Evolutionary conservation across 2,797 vertebrate genomes (phyloP).

Genomic region (Chelon labrosus): DNA sequence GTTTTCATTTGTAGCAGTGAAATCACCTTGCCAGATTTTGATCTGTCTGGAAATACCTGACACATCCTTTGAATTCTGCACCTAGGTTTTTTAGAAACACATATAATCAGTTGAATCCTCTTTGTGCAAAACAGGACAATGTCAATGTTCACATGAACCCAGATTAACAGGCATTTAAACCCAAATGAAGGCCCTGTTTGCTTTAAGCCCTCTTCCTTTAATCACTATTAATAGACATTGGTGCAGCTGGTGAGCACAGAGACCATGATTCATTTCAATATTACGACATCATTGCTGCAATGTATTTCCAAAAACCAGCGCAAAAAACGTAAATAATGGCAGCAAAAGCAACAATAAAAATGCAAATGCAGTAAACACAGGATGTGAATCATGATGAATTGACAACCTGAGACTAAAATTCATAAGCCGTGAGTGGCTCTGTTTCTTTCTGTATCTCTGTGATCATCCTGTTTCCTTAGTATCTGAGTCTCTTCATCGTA

Average conservation of each 20-base stretch:
- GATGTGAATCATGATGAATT: background rate
- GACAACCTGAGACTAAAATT: background rate
- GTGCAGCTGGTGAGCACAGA: constrained; percentile 64
- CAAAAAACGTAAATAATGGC: constrained; percentile 10
- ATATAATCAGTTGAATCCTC: constrained; percentile 51
- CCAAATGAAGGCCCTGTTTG: constrained; percentile 58
- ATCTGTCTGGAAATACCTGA: too few relatives aligned
- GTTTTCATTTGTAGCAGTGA: too few relatives aligned
- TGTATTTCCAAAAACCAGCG: constrained; percentile 13
- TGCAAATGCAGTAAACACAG: background rate
- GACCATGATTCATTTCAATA: constrained; percentile 51
- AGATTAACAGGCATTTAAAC: constrained; percentile 69
- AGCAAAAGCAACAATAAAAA: background rate
- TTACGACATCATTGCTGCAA: constrained; percentile 29
- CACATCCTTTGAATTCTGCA: background rate
- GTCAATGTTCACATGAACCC: constrained; percentile 59
- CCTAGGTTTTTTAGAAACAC: constrained; percentile 16
- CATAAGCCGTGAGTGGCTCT: background rate
- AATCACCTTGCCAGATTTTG: too few relatives aligned
- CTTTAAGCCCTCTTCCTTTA: constrained; percentile 56
- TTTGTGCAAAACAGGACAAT: constrained; percentile 36
- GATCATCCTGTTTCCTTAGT: constrained; percentile 24
- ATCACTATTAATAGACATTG: constrained; percentile 64
- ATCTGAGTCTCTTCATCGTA: constrained; percentile 4
- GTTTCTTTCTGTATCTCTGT: constrained; percentile 1